Base-by-base conservation (phyloP, 2,888 invertebrate genomes). In the Drosophila lutescens region DNA sequence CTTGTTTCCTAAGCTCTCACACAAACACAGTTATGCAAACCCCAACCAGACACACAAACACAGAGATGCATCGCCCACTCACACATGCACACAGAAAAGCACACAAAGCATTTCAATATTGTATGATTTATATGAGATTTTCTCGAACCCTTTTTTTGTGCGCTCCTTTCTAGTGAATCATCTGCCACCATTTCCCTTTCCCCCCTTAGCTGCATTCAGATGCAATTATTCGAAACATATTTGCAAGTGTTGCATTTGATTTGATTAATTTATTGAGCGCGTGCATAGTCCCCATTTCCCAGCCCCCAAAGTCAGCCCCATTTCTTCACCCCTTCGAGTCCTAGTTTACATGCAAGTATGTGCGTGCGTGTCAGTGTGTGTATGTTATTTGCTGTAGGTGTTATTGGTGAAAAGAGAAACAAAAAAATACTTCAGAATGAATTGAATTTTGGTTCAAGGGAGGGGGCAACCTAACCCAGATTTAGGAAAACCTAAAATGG, bases 381-480 rank as follows among this genome's bases (percentile, higher is more conserved):
- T 66, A 59, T 74, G 63, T 63, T 62, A 71, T 83, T 86, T 83
- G 82, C 86, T 83, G 83, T 86, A 77, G 83, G 83, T 83, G 80
- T 67, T 68, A 58, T 59, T 77, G 76, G 71, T 77, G 75, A 57
- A 79, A 65, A 41, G 30, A 69, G 34, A 9, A 53, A 54, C 36
- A 44, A 6, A 23, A 15, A 30, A 55, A 32, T 23, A 46, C 30
- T 56, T 41, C 17, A 50, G 43, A 30, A 41, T 40, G 47, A 36
- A 40, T 34, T 55, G 34, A 40, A 67, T 49, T 49, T 46, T n/a
- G 43, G 20, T 17, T n/a, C 43, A 26, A 38, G 38, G 34, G 56
- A 68, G 41, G 50, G 34, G 50, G 34, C 17, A 20, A 41, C 26
- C n/a, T 34, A 58, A 34, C 46, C 30, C 53, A 66, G 62, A 53